phyloP scores from a whole-genome alignment of 1,140 invertebrate species.

The Venustaconcha ellipsiformis region DNA sequence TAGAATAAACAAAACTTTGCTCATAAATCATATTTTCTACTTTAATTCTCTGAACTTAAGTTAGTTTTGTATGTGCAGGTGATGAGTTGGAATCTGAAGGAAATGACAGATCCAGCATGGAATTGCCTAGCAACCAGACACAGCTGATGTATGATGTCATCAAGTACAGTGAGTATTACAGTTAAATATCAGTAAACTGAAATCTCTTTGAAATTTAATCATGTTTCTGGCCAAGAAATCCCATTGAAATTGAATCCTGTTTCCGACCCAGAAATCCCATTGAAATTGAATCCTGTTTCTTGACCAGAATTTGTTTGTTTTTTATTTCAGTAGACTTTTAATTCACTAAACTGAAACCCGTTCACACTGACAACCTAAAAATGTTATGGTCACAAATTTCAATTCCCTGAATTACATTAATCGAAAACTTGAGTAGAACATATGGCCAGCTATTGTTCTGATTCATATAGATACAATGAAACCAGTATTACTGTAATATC shows the following conservation, averaged over 20 bases:
- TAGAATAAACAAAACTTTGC: too few relatives aligned
- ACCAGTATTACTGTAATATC: too few relatives aligned
- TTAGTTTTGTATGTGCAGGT: constrained; percentile 27
- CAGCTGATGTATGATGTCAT: constrained; percentile 50
- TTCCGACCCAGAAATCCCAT: too few relatives aligned
- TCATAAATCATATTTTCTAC: neutral
- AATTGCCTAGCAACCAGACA: constrained; percentile 54
- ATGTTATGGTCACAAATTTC: too few relatives aligned
- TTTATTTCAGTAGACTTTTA: too few relatives aligned
- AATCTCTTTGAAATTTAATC: neutral
- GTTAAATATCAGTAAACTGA: neutral
- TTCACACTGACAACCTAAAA: too few relatives aligned
- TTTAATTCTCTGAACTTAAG: neutral
- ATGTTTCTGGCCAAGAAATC: neutral
- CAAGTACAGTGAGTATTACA: constrained; percentile 18
- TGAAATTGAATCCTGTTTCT: neutral
- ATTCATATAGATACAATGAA: too few relatives aligned
- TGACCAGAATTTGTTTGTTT: too few relatives aligned
- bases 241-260: neutral
- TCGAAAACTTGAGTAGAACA: too few relatives aligned
- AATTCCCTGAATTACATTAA: too few relatives aligned
- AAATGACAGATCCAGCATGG: constrained; percentile 47
- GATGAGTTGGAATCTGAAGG: constrained; percentile 51
- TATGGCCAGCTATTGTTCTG: too few relatives aligned
- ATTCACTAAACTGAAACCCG: too few relatives aligned